A percentile compares a stretch with the other conserved stretches of the same genome.
phyloP scores from a whole-genome alignment of 2,888 invertebrate species.

The Hyles lineata region DNA sequence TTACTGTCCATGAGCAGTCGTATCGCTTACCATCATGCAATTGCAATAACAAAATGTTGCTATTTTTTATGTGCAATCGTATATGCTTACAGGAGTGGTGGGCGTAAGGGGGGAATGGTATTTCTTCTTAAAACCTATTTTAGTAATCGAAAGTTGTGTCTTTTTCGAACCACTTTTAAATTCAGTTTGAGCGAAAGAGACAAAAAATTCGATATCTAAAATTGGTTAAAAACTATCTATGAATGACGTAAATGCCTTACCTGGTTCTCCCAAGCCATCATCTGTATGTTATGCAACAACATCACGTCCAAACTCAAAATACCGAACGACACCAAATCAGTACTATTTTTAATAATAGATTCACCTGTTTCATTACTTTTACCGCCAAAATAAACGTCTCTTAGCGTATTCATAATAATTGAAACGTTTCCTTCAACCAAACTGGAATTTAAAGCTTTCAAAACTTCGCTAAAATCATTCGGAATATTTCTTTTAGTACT shows the following conservation, averaged over 20 bases:
- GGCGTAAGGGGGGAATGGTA: no score
- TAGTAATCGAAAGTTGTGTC: no score
- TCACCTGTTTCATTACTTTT: conserved; percentile 62
- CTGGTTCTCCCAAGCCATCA: conserved; percentile 85
- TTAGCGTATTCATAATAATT: conserved; percentile 78
- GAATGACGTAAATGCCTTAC: conserved; percentile 43
- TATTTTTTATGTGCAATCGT: no score
- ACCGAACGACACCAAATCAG: conserved; percentile 82
- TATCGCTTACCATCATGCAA: no score
- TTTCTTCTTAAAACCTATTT: no score
- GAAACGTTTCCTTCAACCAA: conserved; percentile 78
- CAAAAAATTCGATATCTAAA: no score
- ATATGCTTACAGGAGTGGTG: no score
- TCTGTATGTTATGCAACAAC: conserved; percentile 83
- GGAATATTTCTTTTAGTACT: conserved; percentile 44
- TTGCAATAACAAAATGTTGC: no score
- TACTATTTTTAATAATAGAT: conserved; percentile 72
- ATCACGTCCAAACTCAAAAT: conserved; percentile 84
- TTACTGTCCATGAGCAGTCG: no score
- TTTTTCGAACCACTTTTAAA: no score
- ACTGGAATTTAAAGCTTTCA: conserved; percentile 82
- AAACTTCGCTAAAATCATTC: conserved; percentile 66
- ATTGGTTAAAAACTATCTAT: no score
- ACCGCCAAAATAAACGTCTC: conserved; percentile 80
- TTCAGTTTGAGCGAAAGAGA: no score